Conservation (phyloP, 1,140 invertebrate genomes). For the Kradibia gibbosae region DNA sequence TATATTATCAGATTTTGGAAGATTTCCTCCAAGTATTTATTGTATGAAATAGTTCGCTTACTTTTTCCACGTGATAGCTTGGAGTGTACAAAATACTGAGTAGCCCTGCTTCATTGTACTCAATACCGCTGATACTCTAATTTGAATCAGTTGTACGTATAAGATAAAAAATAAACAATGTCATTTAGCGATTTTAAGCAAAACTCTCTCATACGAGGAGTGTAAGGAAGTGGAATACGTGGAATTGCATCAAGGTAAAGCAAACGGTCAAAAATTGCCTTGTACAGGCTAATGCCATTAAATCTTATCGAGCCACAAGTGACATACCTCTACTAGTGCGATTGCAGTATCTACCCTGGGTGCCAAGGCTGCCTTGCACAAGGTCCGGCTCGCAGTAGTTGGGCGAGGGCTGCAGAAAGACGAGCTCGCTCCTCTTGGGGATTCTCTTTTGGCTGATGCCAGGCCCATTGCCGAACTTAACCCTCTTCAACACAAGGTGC, state of each 20-base stretch:
- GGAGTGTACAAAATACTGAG: not conserved
- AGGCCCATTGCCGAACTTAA: slow-evolving; percentile 59
- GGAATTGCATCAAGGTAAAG: too few species aligned
- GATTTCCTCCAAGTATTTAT: not conserved
- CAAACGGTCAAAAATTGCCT: too few species aligned
- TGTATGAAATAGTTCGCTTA: not conserved
- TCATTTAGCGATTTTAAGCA: too few species aligned
- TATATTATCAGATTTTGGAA: not conserved
- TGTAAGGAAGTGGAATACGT: too few species aligned
- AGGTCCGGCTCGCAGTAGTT: slow-evolving; percentile 92
- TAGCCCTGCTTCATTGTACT: not conserved
- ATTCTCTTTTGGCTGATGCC: slow-evolving; percentile 66
- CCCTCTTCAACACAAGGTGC: slow-evolving; percentile 73
- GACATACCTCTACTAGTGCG: slow-evolving; percentile 81
- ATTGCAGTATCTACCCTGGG: slow-evolving; percentile 88
- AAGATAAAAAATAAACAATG: not conserved
- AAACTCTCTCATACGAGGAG: too few species aligned
- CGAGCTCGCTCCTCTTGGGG: slow-evolving; percentile 87
- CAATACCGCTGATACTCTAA: not conserved
- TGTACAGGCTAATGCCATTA: too few species aligned
- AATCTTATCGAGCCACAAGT: too few species aligned
- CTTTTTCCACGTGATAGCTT: not conserved
- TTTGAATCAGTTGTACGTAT: not conserved
- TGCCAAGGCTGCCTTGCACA: slow-evolving; percentile 85
- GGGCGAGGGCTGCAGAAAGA: slow-evolving; percentile 90